Base-by-base conservation (phyloP, 2,797 vertebrate species). In the Myripristis murdjan region DNA sequence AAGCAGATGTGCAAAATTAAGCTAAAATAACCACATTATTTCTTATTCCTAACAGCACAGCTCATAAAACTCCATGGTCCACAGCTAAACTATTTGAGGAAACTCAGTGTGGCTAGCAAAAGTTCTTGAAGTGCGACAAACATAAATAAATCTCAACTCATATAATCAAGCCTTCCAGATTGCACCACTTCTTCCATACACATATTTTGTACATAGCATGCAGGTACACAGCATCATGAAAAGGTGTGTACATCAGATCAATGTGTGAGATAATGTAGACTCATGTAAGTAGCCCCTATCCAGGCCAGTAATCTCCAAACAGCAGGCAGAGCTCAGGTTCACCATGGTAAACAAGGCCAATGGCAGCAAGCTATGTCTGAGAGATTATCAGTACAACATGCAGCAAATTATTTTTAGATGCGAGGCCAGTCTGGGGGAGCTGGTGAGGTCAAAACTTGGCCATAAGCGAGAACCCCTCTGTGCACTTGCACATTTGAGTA, bases 341-440 rank as follows among this genome's bases (percentile, higher is more conserved):
- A 35, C 64, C 62, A 46, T 20, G 51, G 85, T 82, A 82, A 85
- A 90, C 75, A 81, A 58, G 78, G 60, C 81, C 59, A 75, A 71
- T 74, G 77, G 78, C 82, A 77, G 71, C 66, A 64, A 85, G 75
- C 71, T 80, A 82, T 82, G 84, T 82, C 73, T 71, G 73, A 74
- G 66, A 84, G 79, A 72, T 56, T 70, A 58, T 85, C 77, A 59
- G 65, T 55, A 79, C 76, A 67, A 82, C 80, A 79, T 46, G 57
- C 51, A 73, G 68, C 55, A 6, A 62, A 82, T 79, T 89, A 89
- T 90, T 88, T 90, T 78, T 70, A 76, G 80, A 81, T 24, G 60
- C 77, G 66, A 63, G 60, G 64, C 35, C 73, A 83, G 70, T 74
- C 75, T 65, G 66, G 18, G 23, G 71, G 64, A 78, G 65, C 66